These are phyloP conservation scores for Schizopygopsis malacanthus DNA, from an alignment of 2,797 vertebrate species.

Conservation along the genomic window DNA sequence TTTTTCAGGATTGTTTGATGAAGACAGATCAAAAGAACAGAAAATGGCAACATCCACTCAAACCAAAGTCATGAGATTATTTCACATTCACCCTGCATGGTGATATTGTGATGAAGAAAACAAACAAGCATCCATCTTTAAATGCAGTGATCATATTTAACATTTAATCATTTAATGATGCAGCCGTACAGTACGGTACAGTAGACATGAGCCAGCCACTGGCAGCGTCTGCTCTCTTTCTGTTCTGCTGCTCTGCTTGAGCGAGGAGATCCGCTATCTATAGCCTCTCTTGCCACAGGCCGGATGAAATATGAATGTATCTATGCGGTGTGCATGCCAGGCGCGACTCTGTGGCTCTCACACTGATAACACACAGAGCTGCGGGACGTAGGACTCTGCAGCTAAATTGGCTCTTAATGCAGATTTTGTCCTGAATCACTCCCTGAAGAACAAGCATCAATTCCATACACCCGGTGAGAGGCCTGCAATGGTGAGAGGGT, in stretches of 20 bases:
- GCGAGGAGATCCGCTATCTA: slow-evolving; percentile 66
- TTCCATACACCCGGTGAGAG: background rate
- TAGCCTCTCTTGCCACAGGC: slow-evolving; percentile 71
- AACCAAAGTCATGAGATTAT: background rate
- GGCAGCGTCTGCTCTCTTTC: background rate
- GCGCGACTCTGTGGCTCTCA: slow-evolving; percentile 57
- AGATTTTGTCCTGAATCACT: slow-evolving; percentile 26
- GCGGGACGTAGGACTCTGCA: background rate
- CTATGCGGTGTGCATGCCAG: slow-evolving; percentile 57
- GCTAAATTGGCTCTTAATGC: slow-evolving; percentile 34
- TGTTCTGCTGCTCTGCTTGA: slow-evolving; percentile 1
- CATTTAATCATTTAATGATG: background rate
- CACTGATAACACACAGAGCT: slow-evolving; percentile 62
- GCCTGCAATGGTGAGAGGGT: background rate
- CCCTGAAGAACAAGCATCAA: background rate
- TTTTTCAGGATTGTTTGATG: background rate
- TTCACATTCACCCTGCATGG: background rate
- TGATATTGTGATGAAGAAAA: background rate
- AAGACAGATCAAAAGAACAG: no score
- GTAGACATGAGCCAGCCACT: background rate
- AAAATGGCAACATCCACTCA: background rate
- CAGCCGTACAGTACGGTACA: background rate
- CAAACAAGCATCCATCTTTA: background rate
- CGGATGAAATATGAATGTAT: slow-evolving; percentile 76
- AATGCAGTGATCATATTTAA: background rate